Conservation (phyloP, 2,797 vertebrate genomes). For the Mergus octosetaceus region DNA sequence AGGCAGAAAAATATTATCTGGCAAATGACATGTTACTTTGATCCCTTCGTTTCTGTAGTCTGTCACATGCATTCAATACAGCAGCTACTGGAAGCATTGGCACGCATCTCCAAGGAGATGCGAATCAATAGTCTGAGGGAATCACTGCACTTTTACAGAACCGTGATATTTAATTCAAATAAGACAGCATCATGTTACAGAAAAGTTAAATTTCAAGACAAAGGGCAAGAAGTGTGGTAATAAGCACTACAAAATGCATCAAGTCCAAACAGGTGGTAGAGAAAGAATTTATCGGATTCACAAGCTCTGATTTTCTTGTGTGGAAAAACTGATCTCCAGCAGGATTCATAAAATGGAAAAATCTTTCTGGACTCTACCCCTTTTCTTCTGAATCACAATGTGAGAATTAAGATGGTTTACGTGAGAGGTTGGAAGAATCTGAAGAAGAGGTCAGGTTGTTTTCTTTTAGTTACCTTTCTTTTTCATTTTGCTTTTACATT, state of each 20-base stretch:
- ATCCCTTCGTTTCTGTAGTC: constrained; percentile 71
- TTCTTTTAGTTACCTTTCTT: background rate
- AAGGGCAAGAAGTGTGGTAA: background rate
- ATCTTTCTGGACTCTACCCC: background rate
- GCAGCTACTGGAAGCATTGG: constrained; percentile 64
- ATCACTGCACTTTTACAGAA: background rate
- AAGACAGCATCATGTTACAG: background rate
- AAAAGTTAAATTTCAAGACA: background rate
- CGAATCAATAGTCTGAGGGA: background rate
- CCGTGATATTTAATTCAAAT: background rate
- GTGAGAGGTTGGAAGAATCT: background rate
- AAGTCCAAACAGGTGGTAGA: background rate
- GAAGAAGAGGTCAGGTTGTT: background rate
- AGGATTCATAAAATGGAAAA: background rate
- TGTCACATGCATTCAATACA: constrained; percentile 55
- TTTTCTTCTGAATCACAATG: background rate
- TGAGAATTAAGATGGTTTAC: background rate
- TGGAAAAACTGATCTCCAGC: background rate
- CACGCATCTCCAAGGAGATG: background rate
- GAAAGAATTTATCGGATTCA: background rate
- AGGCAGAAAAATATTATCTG: constrained; percentile 72
- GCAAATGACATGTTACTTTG: constrained; percentile 74
- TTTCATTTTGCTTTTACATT: background rate
- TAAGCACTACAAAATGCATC: background rate
- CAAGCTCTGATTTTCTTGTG: background rate